Conservation (phyloP, 2,797 vertebrate species). For the Prionace glauca region DNA sequence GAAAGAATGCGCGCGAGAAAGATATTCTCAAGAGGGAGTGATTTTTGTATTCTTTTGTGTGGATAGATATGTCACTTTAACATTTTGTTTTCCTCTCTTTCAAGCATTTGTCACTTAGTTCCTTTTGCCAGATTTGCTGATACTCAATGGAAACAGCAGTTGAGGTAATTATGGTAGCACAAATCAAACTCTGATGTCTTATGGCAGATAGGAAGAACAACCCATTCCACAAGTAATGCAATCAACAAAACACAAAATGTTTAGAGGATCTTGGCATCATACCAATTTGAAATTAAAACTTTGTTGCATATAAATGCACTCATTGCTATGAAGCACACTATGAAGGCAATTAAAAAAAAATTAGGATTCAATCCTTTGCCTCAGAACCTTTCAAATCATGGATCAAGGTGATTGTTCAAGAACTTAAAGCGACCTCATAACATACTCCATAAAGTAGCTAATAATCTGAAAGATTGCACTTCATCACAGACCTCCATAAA, state of each 20-base stretch:
- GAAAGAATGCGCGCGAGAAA: too few relatives aligned
- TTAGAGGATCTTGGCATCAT: constrained; percentile 48
- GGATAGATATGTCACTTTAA: neutral
- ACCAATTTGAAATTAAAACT: constrained; percentile 57
- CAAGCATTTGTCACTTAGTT: neutral
- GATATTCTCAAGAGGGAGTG: too few relatives aligned
- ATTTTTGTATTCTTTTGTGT: neutral
- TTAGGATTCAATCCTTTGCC: neutral
- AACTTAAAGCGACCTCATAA: neutral
- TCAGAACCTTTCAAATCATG: neutral
- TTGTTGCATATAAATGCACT: constrained; percentile 40
- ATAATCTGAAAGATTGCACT: too few relatives aligned
- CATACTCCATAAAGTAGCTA: neutral
- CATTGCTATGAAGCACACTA: constrained; percentile 44
- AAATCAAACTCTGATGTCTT: accelerated
- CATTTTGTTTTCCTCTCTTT: neutral
- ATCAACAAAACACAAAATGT: neutral
- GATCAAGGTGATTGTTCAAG: neutral
- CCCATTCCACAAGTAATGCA: constrained; percentile 32
- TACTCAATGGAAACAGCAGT: neutral
- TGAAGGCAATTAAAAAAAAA: constrained; percentile 41
- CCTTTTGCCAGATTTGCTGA: neutral
- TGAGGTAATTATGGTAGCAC: accelerated
- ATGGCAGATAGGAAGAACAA: accelerated
- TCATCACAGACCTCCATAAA: too few relatives aligned